phyloP scores from a whole-genome alignment of 2,888 invertebrate genomes.

The Chrysotoxum bicinctum region DNA sequence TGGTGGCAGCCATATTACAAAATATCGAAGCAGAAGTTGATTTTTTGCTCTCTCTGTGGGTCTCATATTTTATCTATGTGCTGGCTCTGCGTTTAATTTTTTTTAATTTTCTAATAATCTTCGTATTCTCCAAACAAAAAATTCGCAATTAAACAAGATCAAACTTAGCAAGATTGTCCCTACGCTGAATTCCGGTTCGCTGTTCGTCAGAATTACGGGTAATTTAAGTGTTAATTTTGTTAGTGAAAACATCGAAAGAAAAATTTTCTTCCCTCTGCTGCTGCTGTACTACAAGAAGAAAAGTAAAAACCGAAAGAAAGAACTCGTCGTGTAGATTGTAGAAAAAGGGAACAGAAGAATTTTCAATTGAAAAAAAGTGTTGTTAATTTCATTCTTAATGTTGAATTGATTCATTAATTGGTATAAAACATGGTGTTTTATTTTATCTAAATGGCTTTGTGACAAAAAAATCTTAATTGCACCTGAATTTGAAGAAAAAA shows the following conservation, averaged over 20 bases:
- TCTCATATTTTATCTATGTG: constrained; percentile 59
- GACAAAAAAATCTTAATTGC: constrained; percentile 50
- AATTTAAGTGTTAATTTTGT: constrained; percentile 55
- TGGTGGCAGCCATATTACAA: constrained; percentile 73
- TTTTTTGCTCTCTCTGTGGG: constrained; percentile 73
- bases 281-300: constrained; percentile 30
- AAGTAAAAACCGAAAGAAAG: constrained; percentile 38
- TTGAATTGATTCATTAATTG: constrained; percentile 19
- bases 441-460: constrained; percentile 41
- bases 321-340: constrained; percentile 41
- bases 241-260: constrained; percentile 52
- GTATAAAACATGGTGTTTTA: constrained; percentile 21
- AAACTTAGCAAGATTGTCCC: constrained; percentile 28
- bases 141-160: constrained; percentile 42
- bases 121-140: constrained; percentile 55
- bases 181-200: constrained; percentile 51
- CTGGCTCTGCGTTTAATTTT: constrained; percentile 69
- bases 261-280: constrained; percentile 41
- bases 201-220: constrained; percentile 58
- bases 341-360: constrained; percentile 22
- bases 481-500: constrained; percentile 36
- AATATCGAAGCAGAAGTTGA: constrained; percentile 66
- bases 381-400: constrained; percentile 40
- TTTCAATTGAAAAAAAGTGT: constrained; percentile 38
- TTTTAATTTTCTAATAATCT: constrained; percentile 47